Base-by-base conservation (phyloP, 1,140 invertebrate species). In the Archegozetes longisetosus region DNA sequence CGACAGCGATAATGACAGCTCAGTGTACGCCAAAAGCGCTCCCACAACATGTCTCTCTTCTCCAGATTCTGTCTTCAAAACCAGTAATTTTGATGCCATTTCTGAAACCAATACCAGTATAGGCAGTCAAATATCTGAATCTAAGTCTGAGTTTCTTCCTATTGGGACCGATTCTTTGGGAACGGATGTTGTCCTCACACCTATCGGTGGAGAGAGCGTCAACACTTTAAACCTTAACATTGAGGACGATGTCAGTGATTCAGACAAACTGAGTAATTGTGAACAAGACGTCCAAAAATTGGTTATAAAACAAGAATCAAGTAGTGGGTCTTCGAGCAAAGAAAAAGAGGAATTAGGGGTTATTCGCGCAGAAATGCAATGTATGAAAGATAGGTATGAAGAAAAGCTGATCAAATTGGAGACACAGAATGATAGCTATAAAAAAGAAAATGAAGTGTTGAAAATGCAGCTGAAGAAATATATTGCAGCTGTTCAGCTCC, bases 381-480 rank as follows among this genome's bases (percentile, higher is more conserved):
- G 20, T 51, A 20, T 51, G 20, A 51, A 51, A 20, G 50, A 20
- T 4, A 51, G 6, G 20, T 25, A 50, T 9, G n/a, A 59, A 4
- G 58, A 59, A 47, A 40, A 48, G 26, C 13, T 54, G 13, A 68
- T 65, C 67, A 13, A 58, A 2, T 57, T 50, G 23, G 26, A 28
- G 25, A 12, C 12, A 25, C 17, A 40, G 12, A 62, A 24, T 23
- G 50, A 61, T 28, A 17, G 46, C n/a, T 3, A 47, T 2, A 48
- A 13, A 62, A 86, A 85, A 68, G 88, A 92, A 74, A 92, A 92
- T 75, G 84, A 87, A 63, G 74, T 85, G 55, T 73, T 92, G 59
- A 86, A 89, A 69, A 84, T 89, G 68, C 89, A 93, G 69, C 71
- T 94, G 50, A 80, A 85, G 63, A 88, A 89, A 67, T 94, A 93